These are phyloP conservation scores for Torymus tubicola DNA, from an alignment of 2,888 invertebrate species.

Conservation along the genomic window DNA sequence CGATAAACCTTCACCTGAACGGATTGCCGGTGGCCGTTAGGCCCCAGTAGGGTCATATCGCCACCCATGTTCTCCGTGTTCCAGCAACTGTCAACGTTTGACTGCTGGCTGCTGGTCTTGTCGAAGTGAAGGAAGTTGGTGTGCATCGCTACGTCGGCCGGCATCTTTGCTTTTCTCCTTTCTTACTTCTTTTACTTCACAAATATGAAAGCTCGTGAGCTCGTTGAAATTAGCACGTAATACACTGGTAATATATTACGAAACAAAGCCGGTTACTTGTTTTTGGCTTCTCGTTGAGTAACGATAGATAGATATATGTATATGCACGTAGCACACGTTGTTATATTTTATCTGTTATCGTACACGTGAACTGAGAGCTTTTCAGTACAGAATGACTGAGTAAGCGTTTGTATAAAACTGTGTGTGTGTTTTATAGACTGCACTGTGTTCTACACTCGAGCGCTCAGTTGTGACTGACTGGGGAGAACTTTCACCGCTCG, in stretches of 20 bases:
- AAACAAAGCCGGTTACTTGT: too few relatives aligned
- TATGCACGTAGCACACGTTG: too few relatives aligned
- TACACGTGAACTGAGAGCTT: too few relatives aligned
- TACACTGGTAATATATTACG: too few relatives aligned
- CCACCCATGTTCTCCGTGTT: conserved; percentile 82
- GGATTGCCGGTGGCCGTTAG: conserved; percentile 80
- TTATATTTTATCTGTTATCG: too few relatives aligned
- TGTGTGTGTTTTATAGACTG: too few relatives aligned
- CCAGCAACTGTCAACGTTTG: conserved; percentile 75
- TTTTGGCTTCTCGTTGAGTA: too few relatives aligned
- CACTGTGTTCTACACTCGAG: neutral
- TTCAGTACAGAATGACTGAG: too few relatives aligned
- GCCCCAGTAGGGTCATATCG: conserved; percentile 80
- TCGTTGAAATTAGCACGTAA: too few relatives aligned
- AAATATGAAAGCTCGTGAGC: neutral
- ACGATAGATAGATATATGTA: too few relatives aligned
- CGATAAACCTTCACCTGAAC: conserved; percentile 82
- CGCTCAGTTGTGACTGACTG: conserved; percentile 58
- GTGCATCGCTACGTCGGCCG: conserved; percentile 75
- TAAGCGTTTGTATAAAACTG: too few relatives aligned
- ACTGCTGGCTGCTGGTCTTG: conserved; percentile 67
- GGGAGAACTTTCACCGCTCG: conserved; percentile 61
- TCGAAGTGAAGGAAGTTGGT: conserved; percentile 71
- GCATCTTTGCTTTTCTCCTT: conserved; percentile 67
- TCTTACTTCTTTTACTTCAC: neutral